These are phyloP conservation scores for Trypoxylon attenuatum DNA, from an alignment of 2,888 invertebrate genomes.

Conservation along the genomic window DNA sequence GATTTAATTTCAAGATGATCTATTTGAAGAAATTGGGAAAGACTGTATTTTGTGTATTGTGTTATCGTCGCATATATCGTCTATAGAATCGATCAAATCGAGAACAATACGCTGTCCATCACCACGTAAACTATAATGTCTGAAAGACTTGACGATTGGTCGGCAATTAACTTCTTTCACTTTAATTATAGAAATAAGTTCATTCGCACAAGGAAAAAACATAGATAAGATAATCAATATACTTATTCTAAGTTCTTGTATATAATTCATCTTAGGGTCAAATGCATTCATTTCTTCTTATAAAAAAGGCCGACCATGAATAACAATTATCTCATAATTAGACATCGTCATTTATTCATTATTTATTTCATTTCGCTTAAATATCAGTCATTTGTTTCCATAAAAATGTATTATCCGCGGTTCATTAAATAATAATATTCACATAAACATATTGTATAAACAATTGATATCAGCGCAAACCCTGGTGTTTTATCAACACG, in stretches of 20 bases:
- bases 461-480: no score
- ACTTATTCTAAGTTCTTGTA: neutral
- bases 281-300: neutral
- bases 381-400: no score
- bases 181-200: no score
- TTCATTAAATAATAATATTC: no score
- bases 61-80: no score
- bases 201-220: no score
- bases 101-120: slow-evolving; percentile 9
- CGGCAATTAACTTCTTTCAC: slow-evolving; percentile 35
- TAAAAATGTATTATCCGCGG: no score
- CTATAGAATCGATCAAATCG: neutral
- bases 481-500: no score
- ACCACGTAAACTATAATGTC: slow-evolving; percentile 5
- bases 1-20: slow-evolving; percentile 1
- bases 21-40: slow-evolving; percentile 17
- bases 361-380: slow-evolving; percentile 54
- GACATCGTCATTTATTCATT: slow-evolving; percentile 37
- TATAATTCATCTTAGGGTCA: slow-evolving; percentile 2
- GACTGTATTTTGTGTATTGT: slow-evolving; percentile 26
- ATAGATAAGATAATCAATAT: no score
- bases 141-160: slow-evolving; percentile 48
- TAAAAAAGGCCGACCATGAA: slow-evolving; percentile 48
- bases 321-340: slow-evolving; percentile 23
- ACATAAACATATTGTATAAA: no score